Conservation (phyloP, 2,888 invertebrate genomes). For the Caenorhabditis sp. region DNA sequence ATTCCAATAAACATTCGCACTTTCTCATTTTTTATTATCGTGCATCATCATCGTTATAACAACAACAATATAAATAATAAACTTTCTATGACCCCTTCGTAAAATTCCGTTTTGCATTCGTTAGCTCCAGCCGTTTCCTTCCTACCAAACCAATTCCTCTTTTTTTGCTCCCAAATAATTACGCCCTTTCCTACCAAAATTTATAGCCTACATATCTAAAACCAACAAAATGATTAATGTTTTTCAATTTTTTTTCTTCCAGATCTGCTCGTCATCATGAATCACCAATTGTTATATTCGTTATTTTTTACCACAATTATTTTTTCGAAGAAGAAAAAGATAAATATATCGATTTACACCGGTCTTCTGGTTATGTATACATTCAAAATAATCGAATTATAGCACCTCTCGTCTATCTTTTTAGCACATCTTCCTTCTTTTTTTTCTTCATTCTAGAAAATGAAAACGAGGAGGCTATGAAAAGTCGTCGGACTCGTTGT, state of each 20-base stretch:
- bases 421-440: conserved; percentile 1
- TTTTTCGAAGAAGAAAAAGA: background rate
- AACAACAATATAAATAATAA: no score
- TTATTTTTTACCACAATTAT: background rate
- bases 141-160: no score
- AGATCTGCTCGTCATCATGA: background rate
- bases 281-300: background rate
- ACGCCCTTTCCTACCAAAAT: no score
- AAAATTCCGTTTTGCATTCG: no score
- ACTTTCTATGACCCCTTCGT: no score
- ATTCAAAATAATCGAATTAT: conserved; percentile 3
- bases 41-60: no score
- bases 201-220: background rate
- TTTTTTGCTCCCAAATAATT: no score
- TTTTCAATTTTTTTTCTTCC: background rate
- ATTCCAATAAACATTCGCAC: no score
- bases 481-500: conserved; percentile 7
- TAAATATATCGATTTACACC: background rate
- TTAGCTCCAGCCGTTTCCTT: no score
- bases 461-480: background rate
- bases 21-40: no score
- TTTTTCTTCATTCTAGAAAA: conserved; percentile 4
- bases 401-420: conserved; percentile 1
- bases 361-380: background rate
- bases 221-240: background rate